Base-by-base conservation (phyloP, 64 coral and sea anemone species). In the Pachyseris speciosa region DNA sequence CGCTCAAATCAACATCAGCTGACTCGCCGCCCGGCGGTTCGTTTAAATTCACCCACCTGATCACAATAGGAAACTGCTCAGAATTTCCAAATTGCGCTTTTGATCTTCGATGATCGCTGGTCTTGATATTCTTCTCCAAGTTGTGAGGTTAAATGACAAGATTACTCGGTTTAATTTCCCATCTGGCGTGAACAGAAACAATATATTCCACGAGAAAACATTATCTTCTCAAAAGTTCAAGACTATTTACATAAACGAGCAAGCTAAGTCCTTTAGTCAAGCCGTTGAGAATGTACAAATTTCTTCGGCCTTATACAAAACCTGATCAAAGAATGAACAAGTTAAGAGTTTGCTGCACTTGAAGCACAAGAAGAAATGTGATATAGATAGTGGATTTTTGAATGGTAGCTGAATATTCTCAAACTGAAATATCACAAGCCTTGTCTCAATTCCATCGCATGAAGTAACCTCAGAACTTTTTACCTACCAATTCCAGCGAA, bases 101-200 rank as follows among this genome's bases (percentile, higher is more conserved):
- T 53, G 77, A 81, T 78, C 30, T 57, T 36, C 15, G 34, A 71
- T 36, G 3, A 36, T 51, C 10, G 16, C 10, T 38, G 16, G 29
- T 53, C 19, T 1, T 33, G 44, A 33, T 1, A 6, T 51, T 7
- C 4, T 19, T 58, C 37, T 36, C 30, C 8, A 10, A 10, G 16
- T 57, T 10, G 3, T 19, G 63, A 0, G 34, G 16, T 51, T 61
- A 40, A 81, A 81, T 37, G n/a, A 61, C 19, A 61, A 39, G 7
- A 40, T 58, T 39, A 3, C 33, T 39, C 34, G 32, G 31, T 61
- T 81, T 63, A 53, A 61, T 39, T 61, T 32, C 52, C 60, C 51
- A 81, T 60, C 77, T 81, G 51, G 11, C 8, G 34, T 13, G 53
- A 61, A 81, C 13, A 61, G 19, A 40, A 36, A 63, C 77, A 81